Percentiles rank a stretch among this genome's conserved stretches.
Evolutionary conservation across 92 coral and sea anemone species (phyloP).

Genomic region (Siderastrea radians): DNA sequence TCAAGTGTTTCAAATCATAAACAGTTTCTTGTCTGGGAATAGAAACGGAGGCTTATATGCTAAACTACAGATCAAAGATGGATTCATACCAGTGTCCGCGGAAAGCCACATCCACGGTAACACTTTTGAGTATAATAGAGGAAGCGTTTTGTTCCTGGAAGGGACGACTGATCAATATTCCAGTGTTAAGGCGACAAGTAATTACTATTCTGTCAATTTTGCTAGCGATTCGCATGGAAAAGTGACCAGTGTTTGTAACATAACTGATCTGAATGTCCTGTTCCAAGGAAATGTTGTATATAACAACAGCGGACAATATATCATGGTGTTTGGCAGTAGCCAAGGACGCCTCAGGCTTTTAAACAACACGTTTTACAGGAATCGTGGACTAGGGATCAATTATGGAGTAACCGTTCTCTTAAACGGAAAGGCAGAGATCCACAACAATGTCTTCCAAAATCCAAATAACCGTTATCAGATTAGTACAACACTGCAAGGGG

Average conservation of each 20-base stretch:
- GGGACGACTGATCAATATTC: conserved; percentile 6
- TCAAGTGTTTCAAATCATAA: background rate
- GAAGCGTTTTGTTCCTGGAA: conserved; percentile 2
- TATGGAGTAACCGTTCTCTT: conserved; percentile 46
- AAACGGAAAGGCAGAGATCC: conserved; percentile 35
- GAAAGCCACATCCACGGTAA: conserved; percentile 21
- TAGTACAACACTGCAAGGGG: conserved; percentile 47
- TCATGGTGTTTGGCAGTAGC: background rate
- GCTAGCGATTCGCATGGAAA: background rate
- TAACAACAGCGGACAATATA: conserved; percentile 38
- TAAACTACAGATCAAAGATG: conserved; percentile 7
- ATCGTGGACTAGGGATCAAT: conserved; percentile 26
- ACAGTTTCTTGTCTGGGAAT: conserved; percentile 28
- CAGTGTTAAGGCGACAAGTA: conserved; percentile 14
- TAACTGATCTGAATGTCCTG: background rate
- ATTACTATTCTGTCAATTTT: conserved; percentile 29
- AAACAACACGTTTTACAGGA: conserved; percentile 17
- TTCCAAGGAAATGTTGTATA: conserved; percentile 23
- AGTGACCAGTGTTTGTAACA: conserved; percentile 17
- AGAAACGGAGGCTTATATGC: conserved; percentile 36
- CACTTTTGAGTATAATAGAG: conserved; percentile 20
- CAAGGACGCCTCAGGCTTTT: background rate
- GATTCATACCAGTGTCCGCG: background rate
- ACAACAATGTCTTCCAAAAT: conserved; percentile 54
- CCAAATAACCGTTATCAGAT: conserved; percentile 57